A percentile compares a stretch with the other conserved stretches of the same genome.
phyloP scores from a whole-genome alignment of 2,888 invertebrate genomes.

The Hemithea aestivaria region DNA sequence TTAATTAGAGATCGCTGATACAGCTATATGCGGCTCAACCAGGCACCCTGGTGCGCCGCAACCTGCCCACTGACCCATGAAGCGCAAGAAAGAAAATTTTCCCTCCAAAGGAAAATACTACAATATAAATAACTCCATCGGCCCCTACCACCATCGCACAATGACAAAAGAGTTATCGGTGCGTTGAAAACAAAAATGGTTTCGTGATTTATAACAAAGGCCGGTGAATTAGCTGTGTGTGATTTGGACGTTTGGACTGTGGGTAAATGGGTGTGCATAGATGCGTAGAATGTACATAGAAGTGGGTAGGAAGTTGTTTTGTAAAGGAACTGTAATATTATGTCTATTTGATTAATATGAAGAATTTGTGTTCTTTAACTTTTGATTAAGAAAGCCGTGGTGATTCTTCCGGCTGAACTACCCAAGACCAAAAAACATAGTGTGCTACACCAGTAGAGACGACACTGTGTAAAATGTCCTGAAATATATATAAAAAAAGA shows the following conservation, averaged over 20 bases:
- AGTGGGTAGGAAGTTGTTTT: neutral
- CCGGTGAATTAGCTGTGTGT: conserved; percentile 52
- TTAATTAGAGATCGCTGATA: too few species aligned
- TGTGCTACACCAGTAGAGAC: too few species aligned
- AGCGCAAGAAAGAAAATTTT: conserved; percentile 78
- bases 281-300: conserved; percentile 2
- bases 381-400: too few species aligned
- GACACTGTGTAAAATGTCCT: too few species aligned
- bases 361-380: too few species aligned
- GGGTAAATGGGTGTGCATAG: conserved; percentile 17
- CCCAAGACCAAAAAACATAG: too few species aligned
- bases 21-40: conserved; percentile 30
- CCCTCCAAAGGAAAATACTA: conserved; percentile 73
- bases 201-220: conserved; percentile 67
- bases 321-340: neutral
- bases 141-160: conserved; percentile 73
- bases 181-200: conserved; percentile 80
- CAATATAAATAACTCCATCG: conserved; percentile 78
- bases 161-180: conserved; percentile 80
- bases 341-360: too few species aligned
- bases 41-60: conserved; percentile 51
- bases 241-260: conserved; percentile 36
- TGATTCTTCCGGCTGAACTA: too few species aligned
- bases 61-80: conserved; percentile 78
- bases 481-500: too few species aligned